Evolutionary conservation across 2,888 invertebrate species (phyloP).

Genomic region (Amphipoea oculea): DNA sequence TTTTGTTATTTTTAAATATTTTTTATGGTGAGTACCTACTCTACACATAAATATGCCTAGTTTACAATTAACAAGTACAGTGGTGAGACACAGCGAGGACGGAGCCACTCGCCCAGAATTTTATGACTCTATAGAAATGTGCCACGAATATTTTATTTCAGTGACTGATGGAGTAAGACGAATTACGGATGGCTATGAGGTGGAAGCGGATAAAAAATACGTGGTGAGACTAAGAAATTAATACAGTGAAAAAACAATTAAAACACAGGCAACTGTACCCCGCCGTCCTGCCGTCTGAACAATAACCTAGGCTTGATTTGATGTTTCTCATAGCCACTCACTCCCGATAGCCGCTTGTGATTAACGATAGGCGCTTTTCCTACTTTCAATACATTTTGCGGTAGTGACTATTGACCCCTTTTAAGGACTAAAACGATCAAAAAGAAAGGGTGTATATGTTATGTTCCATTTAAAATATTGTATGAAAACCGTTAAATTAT

Average conservation of each 20-base stretch:
- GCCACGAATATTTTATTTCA: conserved; percentile 25
- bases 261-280: neutral
- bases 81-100: neutral
- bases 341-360: neutral
- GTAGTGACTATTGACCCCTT: neutral
- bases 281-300: neutral
- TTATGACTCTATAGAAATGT: neutral
- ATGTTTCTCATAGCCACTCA: neutral
- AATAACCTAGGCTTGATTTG: neutral
- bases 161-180: conserved; percentile 42
- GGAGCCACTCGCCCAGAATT: neutral
- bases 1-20: conserved; percentile 38
- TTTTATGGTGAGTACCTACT: conserved; percentile 34
- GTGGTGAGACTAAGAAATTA: conserved; percentile 25
- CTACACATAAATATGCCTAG: neutral
- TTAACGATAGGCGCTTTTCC: neutral
- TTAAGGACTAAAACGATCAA: too few relatives aligned
- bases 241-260: neutral
- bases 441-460: too few relatives aligned
- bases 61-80: neutral
- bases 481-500: neutral
- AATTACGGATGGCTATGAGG: conserved; percentile 47
- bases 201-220: conserved; percentile 14
- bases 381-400: neutral
- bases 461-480: neutral